These are phyloP conservation scores for Perodicticus potto DNA, from an alignment of 2,797 vertebrate species.

Conservation along the genomic window DNA sequence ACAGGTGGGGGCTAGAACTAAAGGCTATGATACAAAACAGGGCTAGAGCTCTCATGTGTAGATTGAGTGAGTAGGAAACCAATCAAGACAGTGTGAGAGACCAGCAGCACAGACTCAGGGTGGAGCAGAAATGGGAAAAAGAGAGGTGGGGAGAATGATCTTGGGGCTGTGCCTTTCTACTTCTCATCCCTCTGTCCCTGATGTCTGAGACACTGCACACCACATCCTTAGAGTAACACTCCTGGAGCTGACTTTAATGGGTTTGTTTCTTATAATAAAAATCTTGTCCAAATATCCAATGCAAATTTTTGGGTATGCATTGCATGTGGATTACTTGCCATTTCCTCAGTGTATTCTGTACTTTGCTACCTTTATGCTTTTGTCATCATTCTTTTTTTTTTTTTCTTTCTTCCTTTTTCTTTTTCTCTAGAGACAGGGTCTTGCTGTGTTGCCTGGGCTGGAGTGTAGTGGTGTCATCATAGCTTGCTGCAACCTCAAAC, in stretches of 20 bases:
- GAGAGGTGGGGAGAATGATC: background rate
- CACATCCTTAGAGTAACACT: background rate
- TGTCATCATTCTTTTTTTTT: background rate
- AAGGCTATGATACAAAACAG: background rate
- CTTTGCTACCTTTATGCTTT: background rate
- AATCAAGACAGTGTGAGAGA: background rate
- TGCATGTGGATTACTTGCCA: background rate
- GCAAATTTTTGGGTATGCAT: background rate
- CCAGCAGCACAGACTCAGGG: background rate
- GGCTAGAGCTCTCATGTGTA: background rate
- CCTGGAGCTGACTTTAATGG: background rate
- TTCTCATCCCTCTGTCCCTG: background rate
- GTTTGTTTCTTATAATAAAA: background rate
- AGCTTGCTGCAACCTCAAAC: background rate
- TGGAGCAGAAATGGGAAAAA: background rate
- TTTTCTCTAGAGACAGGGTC: background rate
- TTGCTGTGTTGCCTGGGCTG: no score
- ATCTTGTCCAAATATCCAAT: background rate
- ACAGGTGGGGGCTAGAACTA: background rate
- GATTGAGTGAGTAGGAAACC: background rate
- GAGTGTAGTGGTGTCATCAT: no score
- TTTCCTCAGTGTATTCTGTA: background rate
- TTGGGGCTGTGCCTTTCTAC: background rate
- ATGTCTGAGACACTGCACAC: accelerated
- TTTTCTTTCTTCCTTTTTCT: background rate